Base-by-base conservation (phyloP, 1,140 invertebrate genomes). In the Lucilia cuprina region DNA sequence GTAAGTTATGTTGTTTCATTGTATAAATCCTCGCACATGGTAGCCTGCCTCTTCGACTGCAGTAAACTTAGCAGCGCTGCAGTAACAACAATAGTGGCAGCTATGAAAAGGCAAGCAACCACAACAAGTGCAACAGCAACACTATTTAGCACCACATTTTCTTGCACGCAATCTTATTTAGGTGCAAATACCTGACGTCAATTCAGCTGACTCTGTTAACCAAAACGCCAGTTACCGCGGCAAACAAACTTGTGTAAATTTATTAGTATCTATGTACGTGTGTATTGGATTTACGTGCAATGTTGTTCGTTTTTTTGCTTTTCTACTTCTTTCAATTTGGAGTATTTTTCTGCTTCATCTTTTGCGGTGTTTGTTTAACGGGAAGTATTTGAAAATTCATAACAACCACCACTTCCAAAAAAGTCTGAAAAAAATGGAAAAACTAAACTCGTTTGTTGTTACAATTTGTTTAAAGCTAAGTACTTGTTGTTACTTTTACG, bases 141-240 rank as follows among this genome's bases (percentile, higher is more conserved):
- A 77, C 21, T 55, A 41, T 82, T 82, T 82, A 60, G 30, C 82
- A 60, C 60, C 34, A 70, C 50, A 60, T 82, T 82, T 82, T 34
- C 17, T 82, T 65, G 82, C 60, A 65, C 82, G 82, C 34, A 82
- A 82, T 70, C 17, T 82, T 65, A 30, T 82, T 13, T 80, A 41
- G 77, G 77, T 80, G 77, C 41, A 80, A 80, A 49, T 80, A 80
- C 77, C 77, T 80, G 3, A 30, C 25, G 77, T n/a, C n/a, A 70
- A 70, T 70, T n/a, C n/a, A 21, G 65, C 65, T 70, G 19, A 19
- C 65, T 70, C 65, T 10, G 65, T 55, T 55, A 55, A 55, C 50
- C 12, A 55, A 13, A 13, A 55, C 50, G 50, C 17, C 17, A 55
- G 50, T 55, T 55, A 55, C 50, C 50, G 12, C 12, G 13, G 50